Base-by-base conservation (phyloP, 2,113 vertebrate genomes). In the Triplophysa tibetana region DNA sequence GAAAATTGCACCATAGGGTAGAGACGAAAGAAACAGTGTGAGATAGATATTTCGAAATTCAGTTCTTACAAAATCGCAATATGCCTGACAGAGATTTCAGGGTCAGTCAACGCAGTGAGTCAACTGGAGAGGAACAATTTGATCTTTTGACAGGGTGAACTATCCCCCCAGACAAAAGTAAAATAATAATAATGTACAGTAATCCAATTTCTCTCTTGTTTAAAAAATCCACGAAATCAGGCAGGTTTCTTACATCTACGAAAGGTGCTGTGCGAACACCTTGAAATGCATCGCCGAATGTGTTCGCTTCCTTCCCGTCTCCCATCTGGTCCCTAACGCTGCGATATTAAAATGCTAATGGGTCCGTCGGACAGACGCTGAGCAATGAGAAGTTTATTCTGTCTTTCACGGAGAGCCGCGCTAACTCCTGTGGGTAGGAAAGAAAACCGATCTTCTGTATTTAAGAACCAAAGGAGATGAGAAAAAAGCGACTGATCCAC, bases 291-390 rank as follows among this genome's bases (percentile, higher is more conserved):
- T 84, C 73, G n/a, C 61, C 60, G 73, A 75, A 60, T 60, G 9
- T 69, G 64, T 58, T 61, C 16, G 54, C 67, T 60, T 61, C 26
- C 26, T 45, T 79, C 33, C 66, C n/a, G 23, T 58, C 50, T 81
- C 79, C 78, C 61, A 69, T 78, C 69, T 65, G 60, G 70, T 52
- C 54, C 19, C 69, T 70, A 81, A 81, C 45, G 58, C 75, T 60
- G 65, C 62, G 60, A 68, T 82, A 84, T 83, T 83, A 82, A 77
- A 82, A 84, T 84, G 77, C 79, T 84, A 86, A 84, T 86, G 67
- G 65, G 12, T 17, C 33, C 45, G 41, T 33, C 43, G 43, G 78
- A 72, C 81, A 79, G 79, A 74, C 52, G 64, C 58, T 52, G 60
- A 61, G 4, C 45, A 33, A 65, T 48, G 67, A 77, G 17, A 78